Base-by-base conservation (phyloP, 2,888 invertebrate species). In the Drosophila atripex region DNA sequence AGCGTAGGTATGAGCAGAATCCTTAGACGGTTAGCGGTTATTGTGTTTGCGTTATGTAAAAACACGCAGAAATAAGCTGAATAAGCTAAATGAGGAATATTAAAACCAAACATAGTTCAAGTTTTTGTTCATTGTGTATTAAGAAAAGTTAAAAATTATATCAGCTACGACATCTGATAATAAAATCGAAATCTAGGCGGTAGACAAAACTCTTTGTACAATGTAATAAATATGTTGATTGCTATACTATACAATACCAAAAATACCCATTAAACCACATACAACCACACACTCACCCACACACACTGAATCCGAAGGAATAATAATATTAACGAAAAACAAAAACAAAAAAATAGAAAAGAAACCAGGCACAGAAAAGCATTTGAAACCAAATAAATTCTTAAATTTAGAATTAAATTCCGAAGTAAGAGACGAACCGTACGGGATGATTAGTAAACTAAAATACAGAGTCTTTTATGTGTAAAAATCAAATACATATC, bases 101-200 rank as follows among this genome's bases (percentile, higher is more conserved):
- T 41, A 41, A 55, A 55, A 66, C 73, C 50, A 71, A 41, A 49
- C 59, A 78, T 72, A 69, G 65, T 74, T 84, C n/a, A 69, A 53
- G 52, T 64, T 83, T 77, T 51, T 35, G 56, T 83, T 76, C 65
- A 63, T 78, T 84, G 78, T 84, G 78, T 75, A 80, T 78, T 80
- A 72, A 77, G 54, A 71, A 71, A 75, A 65, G 72, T 80, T 80
- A 77, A 65, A 76, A 77, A 77, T 87, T 83, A 77, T 90, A 90
- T 90, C 90, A 90, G 90, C 90, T 90, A 90, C 79, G 90, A 90
- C 90, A 90, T 90, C 90, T 90, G 90, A 90, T 90, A 90, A 90
- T 90, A 90, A 90, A 88, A 82, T 76, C 79, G 75, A 86, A 77
- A 71, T 77, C 69, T 87, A 83, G 78, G 73, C 66, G 77, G 69